phyloP scores from a whole-genome alignment of 1,140 invertebrate species.

The Cydia splendana region DNA sequence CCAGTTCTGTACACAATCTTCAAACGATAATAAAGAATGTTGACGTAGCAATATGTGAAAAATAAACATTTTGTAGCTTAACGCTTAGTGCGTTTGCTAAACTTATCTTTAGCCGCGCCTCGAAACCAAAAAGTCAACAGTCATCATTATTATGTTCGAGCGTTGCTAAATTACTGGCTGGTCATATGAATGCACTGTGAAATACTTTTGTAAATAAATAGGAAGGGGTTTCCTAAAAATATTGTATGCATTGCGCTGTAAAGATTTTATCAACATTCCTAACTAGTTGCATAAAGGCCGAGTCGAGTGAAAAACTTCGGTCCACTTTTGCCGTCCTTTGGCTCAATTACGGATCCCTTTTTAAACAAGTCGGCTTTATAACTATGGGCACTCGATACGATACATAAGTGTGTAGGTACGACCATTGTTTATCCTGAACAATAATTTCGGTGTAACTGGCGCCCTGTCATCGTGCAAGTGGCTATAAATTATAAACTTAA shows the following conservation, averaged over 20 bases:
- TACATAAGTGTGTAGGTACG: constrained; percentile 33
- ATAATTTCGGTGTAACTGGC: constrained; percentile 55
- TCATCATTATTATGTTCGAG: constrained; percentile 61
- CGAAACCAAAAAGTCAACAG: constrained; percentile 72
- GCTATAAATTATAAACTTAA: constrained; percentile 77
- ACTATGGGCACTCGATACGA: constrained; percentile 38
- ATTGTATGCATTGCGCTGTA: background rate
- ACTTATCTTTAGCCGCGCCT: constrained; percentile 68
- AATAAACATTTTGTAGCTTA: constrained; percentile 68
- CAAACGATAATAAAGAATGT: constrained; percentile 65
- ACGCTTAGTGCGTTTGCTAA: constrained; percentile 73
- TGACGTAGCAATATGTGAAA: constrained; percentile 70
- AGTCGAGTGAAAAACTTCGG: constrained; percentile 24
- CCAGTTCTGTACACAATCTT: constrained; percentile 54
- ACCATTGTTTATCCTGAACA: constrained; percentile 65
- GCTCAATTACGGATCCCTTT: constrained; percentile 35
- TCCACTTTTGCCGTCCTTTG: constrained; percentile 34
- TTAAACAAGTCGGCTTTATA: constrained; percentile 12
- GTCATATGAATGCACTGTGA: constrained; percentile 39
- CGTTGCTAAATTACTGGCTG: constrained; percentile 55
- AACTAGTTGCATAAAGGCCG: background rate
- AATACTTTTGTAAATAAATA: constrained; percentile 34
- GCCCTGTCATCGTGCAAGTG: constrained; percentile 69
- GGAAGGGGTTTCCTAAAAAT: constrained; percentile 26
- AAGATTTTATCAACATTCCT: background rate